Base-by-base conservation (phyloP, 2,797 vertebrate species). In the Bradypus variegatus region DNA sequence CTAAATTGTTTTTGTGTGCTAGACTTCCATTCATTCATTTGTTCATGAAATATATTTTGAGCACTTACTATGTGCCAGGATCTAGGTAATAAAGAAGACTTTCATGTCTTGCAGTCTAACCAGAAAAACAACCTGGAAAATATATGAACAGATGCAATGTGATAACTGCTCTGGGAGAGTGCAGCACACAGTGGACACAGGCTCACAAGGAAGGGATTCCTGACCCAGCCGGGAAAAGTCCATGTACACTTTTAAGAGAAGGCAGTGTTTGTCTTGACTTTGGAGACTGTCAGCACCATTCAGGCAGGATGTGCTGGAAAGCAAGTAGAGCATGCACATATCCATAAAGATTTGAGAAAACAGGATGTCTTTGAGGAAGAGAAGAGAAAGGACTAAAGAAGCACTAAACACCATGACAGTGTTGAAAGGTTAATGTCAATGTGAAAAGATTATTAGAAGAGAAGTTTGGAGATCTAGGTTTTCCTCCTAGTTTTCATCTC, bases 361-460 rank as follows among this genome's bases (percentile, higher is more conserved):
- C 6, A 75, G 31, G 50, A 21, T 64, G 48, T 78, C 15, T 55
- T 78, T 48, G 53, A n/a, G 62, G n/a, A 91, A 67, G 16, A 62
- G 25, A 81, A 87, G 21, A 62, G 25, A 81, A 87, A 38, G 33
- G 88, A 60, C 76, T 83, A 19, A 53, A 25, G 41, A 85, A 60
- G 19, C 62, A 73, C 11, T 21, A 36, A 75, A 38, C 67, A 38
- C 45, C 41, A 21, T 19, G 9, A 67, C n/a, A 5, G 10, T 25
- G 23, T 50, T 75, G 62, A 67, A 41, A 48, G 60, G 73, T 53
- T 76, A 70, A 76, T 53, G 29, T 62, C n/a, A 58, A 0, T 38
- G 23, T 73, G 23, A 92, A 88, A 91, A 53, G 84, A 69, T 79
- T 86, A 60, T 72, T 89, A 45, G n/a, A 83, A 70, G n/a, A 84